Conservation (phyloP, 35 echinoderm and acorn worm genomes). For the Ptychodera flava region DNA sequence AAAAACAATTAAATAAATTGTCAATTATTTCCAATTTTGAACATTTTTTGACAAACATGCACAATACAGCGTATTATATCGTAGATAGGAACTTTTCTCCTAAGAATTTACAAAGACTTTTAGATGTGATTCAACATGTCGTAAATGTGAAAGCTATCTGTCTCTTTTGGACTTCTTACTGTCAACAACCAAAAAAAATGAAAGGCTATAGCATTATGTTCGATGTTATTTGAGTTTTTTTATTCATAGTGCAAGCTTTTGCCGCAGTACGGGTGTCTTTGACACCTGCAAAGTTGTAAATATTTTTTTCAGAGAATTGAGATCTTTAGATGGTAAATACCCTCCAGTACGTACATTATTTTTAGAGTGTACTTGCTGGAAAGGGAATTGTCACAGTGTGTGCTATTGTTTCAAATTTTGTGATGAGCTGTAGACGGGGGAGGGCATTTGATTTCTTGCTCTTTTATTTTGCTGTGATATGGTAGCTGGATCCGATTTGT, state of each 20-base stretch:
- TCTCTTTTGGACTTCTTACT: not conserved
- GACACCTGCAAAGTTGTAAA: not conserved
- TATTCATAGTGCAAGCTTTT: not conserved
- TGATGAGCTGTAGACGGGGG: too few species aligned
- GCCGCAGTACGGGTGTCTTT: not conserved
- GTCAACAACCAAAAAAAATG: too few species aligned
- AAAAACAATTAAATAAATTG: too few species aligned
- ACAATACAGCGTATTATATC: not conserved
- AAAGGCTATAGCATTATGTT: not conserved
- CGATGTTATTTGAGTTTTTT: not conserved
- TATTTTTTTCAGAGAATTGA: not conserved
- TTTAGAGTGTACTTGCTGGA: not conserved
- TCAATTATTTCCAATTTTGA: not conserved
- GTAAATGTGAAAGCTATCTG: not conserved
- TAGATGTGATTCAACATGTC: not conserved
- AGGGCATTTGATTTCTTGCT: too few species aligned
- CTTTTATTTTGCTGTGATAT: too few species aligned
- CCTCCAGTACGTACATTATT: not conserved
- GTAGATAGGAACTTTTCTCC: not conserved
- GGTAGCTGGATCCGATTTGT: too few species aligned
- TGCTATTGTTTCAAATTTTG: too few species aligned
- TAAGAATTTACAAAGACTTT: not conserved
- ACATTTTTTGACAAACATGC: not conserved
- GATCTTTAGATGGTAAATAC: not conserved
- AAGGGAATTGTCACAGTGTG: not conserved